These are phyloP conservation scores for Phylloscopus whistleri DNA, from an alignment of 2,113 vertebrate genomes.

Conservation along the genomic window DNA sequence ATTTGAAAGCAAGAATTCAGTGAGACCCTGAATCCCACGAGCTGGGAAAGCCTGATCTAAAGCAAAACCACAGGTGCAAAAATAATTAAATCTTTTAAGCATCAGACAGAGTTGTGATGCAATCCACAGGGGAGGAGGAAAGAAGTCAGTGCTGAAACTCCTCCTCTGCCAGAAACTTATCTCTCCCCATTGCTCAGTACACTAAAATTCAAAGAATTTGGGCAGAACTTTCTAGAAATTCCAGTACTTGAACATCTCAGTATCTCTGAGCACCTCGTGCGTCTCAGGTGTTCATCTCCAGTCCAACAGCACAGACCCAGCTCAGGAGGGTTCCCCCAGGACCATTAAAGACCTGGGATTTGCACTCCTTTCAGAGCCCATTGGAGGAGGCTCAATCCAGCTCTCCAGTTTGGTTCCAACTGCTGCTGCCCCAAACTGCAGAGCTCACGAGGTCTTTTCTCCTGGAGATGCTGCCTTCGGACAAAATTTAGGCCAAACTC, in stretches of 20 bases:
- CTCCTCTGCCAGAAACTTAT: not conserved
- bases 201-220: not conserved
- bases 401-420: not conserved
- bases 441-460: not conserved
- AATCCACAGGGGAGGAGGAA: not conserved
- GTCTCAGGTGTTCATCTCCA: not conserved
- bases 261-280: not conserved
- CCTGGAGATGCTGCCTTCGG: not conserved
- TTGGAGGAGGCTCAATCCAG: not conserved
- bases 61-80: not conserved
- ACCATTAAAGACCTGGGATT: not conserved
- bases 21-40: not conserved
- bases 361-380: not conserved
- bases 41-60: not conserved
- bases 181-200: not conserved
- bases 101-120: not conserved
- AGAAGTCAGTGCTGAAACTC: not conserved
- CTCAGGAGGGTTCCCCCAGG: not conserved
- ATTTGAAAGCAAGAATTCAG: not conserved
- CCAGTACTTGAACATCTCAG: not conserved
- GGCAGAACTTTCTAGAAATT: not conserved
- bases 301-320: not conserved
- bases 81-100: not conserved
- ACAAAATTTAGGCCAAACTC: not conserved
- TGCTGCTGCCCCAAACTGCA: not conserved